Evolutionary conservation across 2,888 invertebrate species (phyloP), one percentile per base, ranked within the genome.

Genomic region (Tetragnatha montana): DNA sequence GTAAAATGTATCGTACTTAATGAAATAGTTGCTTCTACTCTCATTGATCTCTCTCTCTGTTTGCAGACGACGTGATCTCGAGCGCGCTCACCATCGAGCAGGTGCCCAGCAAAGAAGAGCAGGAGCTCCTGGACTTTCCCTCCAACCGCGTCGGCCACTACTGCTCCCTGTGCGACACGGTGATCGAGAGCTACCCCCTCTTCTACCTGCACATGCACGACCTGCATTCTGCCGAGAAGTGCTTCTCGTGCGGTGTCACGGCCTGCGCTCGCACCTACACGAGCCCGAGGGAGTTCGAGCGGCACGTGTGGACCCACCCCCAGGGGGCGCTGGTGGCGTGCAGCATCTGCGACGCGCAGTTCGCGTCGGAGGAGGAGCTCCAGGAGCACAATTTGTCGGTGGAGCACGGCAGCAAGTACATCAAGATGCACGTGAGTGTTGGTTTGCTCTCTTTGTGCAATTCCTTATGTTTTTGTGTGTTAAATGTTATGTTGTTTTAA

Each of bases 381-480:
- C 88, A 91, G 60, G 89, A 89, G 47, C 92, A 92, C 79, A 81
- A 89, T 35, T 50, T 92, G 22, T 88, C 90, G 21, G 89, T 91
- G n/a, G 91, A 91, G 68, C 92, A 92, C 82, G 91, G 89, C 19
- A 91, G 90, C 21, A 90, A 90, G 50, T 91, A 91, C 69, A 91
- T 91, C 90, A 90, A 90, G 19, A 90, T 91, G 88, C 91, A 91
- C 75, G 90, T 90, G 79, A 83, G 90, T 87, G 12, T 14, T n/a
- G 14, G 22, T 14, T 35, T 14, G 4, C 21, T 78, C 6, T 49
- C n/a, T 69, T 69, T 10, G 8, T 68, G 12, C 68, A 12, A 69
- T 69, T 69, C n/a, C n/a, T n/a, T n/a, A n/a, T n/a, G n/a, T n/a
- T n/a, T n/a, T n/a, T n/a, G n/a, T n/a, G n/a, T n/a, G n/a, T n/a